Evolutionary conservation across 2,113 vertebrate species (phyloP).

Genomic region (Lophochroa leadbeateri): DNA sequence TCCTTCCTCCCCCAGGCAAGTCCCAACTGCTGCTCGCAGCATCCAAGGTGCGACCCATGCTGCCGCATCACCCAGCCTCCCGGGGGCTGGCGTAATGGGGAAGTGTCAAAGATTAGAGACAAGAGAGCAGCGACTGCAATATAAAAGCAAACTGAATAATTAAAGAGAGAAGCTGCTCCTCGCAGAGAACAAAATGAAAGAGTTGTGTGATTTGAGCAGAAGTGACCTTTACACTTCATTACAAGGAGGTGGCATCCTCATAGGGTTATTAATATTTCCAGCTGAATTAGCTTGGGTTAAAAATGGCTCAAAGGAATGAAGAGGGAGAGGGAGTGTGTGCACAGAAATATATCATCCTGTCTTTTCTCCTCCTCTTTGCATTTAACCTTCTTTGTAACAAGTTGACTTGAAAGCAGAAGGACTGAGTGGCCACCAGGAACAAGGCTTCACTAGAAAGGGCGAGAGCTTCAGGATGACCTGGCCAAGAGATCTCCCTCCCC

Average conservation of each 20-base stretch:
- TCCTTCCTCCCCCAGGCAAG: not conserved
- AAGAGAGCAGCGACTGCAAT: not conserved
- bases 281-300: conserved; percentile 62
- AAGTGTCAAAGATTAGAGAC: conserved; percentile 35
- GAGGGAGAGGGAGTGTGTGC: not conserved
- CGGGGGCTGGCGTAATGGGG: not conserved
- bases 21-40: not conserved
- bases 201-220: conserved; percentile 56
- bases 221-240: conserved; percentile 68
- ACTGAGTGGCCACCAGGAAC: not conserved
- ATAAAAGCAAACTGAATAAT: conserved; percentile 64
- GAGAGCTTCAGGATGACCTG: not conserved
- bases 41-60: not conserved
- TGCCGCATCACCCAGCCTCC: not conserved
- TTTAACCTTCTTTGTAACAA: not conserved
- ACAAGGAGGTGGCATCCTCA: conserved; percentile 41
- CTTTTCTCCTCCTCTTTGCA: conserved; percentile 29
- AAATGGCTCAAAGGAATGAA: conserved; percentile 54
- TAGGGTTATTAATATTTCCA: conserved; percentile 55
- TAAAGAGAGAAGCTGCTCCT: conserved; percentile 43
- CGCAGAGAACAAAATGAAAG: conserved; percentile 48
- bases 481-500: not conserved
- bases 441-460: not conserved
- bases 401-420: conserved; percentile 20
- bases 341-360: conserved; percentile 49